A percentile compares a stretch with the other conserved stretches of the same genome.
Conservation (phyloP, 2,797 vertebrate species). For the Gallinago stenura region DNA sequence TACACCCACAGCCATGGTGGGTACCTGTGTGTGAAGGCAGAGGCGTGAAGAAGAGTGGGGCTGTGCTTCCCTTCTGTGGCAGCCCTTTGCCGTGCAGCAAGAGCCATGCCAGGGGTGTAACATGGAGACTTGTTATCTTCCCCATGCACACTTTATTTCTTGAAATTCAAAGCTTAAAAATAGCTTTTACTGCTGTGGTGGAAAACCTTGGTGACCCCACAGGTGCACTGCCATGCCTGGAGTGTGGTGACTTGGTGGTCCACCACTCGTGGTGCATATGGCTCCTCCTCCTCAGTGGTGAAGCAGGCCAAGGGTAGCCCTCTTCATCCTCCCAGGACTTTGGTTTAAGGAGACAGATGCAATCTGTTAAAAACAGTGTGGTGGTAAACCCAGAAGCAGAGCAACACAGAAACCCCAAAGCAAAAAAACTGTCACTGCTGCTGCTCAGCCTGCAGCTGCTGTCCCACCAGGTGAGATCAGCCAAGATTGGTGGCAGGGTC, state of each 20-base stretch:
- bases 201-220: neutral
- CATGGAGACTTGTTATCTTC: neutral
- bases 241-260: neutral
- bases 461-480: fast-evolving
- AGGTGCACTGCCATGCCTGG: neutral
- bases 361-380: neutral
- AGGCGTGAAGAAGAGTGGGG: neutral
- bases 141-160: neutral
- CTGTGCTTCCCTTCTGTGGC: neutral
- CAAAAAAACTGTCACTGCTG: neutral
- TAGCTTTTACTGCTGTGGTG: neutral
- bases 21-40: neutral
- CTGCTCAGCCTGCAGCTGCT: neutral
- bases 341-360: neutral
- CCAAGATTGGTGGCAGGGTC: neutral
- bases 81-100: neutral
- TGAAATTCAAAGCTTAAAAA: neutral
- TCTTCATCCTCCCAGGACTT: neutral
- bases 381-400: neutral
- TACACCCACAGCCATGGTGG: neutral
- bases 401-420: fast-evolving
- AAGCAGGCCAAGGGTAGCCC: neutral
- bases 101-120: neutral
- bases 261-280: fast-evolving
- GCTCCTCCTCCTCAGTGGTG: neutral